phyloP scores from a whole-genome alignment of 2,888 invertebrate species.

The Phalera bucephala region DNA sequence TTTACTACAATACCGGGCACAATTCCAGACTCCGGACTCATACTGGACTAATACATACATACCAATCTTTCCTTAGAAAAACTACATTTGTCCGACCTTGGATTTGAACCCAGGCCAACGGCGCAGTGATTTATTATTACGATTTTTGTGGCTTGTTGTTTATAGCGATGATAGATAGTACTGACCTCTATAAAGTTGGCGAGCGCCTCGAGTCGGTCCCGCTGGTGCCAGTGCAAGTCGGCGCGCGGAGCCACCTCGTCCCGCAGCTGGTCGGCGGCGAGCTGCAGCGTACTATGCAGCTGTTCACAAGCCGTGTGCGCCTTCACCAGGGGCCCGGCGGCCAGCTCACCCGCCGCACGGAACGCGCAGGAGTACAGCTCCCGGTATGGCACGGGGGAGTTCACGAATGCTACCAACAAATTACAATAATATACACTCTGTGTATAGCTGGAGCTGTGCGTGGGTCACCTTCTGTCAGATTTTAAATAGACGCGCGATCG shows the following conservation, averaged over 20 bases:
- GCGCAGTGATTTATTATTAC: too few relatives aligned
- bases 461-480: too few relatives aligned
- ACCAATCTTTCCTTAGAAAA: too few relatives aligned
- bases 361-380: slow-evolving; percentile 58
- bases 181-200: slow-evolving; percentile 85
- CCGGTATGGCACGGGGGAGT: slow-evolving; percentile 67
- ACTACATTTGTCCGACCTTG: too few relatives aligned
- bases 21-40: too few relatives aligned
- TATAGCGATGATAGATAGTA: neutral
- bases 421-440: too few relatives aligned
- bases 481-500: too few relatives aligned
- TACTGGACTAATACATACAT: too few relatives aligned
- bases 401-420: slow-evolving; percentile 57
- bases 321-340: slow-evolving; percentile 23
- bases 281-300: slow-evolving; percentile 11
- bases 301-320: slow-evolving; percentile 23
- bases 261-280: slow-evolving; percentile 13
- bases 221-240: slow-evolving; percentile 64
- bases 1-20: too few relatives aligned
- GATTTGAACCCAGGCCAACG: too few relatives aligned
- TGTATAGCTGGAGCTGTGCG: too few relatives aligned
- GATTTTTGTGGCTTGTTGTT: too few relatives aligned
- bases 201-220: slow-evolving; percentile 79
- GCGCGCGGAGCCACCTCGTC: slow-evolving; percentile 6
- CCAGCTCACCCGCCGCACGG: slow-evolving; percentile 47